These are phyloP conservation scores for Cheilosia soror DNA, from an alignment of 2,888 invertebrate genomes.

Conservation along the genomic window DNA sequence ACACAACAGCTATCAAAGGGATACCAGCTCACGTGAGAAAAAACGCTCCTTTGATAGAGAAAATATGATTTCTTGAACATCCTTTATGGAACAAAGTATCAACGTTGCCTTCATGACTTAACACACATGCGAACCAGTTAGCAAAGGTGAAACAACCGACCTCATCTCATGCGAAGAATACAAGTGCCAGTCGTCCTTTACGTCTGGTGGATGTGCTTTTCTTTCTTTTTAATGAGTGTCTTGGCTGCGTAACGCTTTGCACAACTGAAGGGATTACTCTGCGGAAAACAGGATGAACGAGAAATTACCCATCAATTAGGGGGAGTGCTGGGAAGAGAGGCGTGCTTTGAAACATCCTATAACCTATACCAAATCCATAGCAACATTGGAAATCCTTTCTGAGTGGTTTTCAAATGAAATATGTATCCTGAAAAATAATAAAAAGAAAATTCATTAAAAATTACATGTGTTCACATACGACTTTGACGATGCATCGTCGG, in stretches of 20 bases:
- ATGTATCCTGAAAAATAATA: not conserved
- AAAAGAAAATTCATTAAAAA: not conserved
- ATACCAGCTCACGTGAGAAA: conserved; percentile 42
- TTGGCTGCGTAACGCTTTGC: conserved; percentile 23
- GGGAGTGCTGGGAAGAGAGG: not conserved
- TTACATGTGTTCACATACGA: not conserved
- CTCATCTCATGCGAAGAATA: conserved; percentile 22
- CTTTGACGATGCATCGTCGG: not conserved
- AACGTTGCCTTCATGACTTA: conserved; percentile 34
- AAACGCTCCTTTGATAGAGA: conserved; percentile 31
- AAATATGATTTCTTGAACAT: conserved; percentile 55
- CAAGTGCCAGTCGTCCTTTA: conserved; percentile 4
- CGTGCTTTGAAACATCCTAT: not conserved
- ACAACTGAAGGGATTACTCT: conserved; percentile 23
- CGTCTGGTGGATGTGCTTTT: not conserved
- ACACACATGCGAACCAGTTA: conserved; percentile 19
- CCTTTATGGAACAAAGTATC: not conserved
- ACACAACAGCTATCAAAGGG: conserved; percentile 52
- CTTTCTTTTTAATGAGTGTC: conserved; percentile 15
- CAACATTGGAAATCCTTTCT: conserved; percentile 5
- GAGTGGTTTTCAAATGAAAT: not conserved
- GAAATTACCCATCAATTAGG: conserved; percentile 61
- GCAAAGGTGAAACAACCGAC: not conserved
- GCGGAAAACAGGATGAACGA: conserved; percentile 37
- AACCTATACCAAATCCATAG: not conserved